Evolutionary conservation across 2,888 invertebrate genomes (phyloP).

Genomic region (Noctuana brunneofusca): DNA sequence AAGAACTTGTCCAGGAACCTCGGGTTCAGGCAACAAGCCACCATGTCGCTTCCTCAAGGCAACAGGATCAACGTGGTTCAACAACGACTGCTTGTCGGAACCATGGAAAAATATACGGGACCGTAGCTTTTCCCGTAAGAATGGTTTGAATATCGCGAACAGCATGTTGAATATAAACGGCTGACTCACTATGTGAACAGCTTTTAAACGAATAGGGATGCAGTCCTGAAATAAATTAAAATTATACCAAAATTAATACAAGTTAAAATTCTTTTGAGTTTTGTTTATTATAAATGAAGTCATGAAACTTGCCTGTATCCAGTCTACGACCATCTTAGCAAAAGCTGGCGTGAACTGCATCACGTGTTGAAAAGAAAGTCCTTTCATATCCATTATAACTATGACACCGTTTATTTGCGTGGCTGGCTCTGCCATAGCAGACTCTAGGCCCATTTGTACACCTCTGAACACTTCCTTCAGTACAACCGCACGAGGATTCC

Average conservation of each 20-base stretch:
- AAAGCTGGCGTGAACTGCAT: slow-evolving; percentile 90
- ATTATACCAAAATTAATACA: background rate
- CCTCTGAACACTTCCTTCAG: slow-evolving; percentile 87
- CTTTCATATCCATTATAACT: slow-evolving; percentile 90
- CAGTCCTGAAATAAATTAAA: slow-evolving; percentile 84
- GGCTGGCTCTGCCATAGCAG: slow-evolving; percentile 89
- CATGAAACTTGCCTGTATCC: slow-evolving; percentile 82
- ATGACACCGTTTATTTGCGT: slow-evolving; percentile 90
- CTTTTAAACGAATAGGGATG: slow-evolving; percentile 91
- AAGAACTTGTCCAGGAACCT: slow-evolving; percentile 84
- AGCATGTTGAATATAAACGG: slow-evolving; percentile 93
- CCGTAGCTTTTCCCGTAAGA: slow-evolving; percentile 91
- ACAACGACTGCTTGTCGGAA: slow-evolving; percentile 83
- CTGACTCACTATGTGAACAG: slow-evolving; percentile 94
- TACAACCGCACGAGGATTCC: slow-evolving; percentile 88
- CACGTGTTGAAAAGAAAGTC: slow-evolving; percentile 87
- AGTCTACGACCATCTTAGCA: slow-evolving; percentile 87
- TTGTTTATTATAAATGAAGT: background rate
- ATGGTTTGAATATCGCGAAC: slow-evolving; percentile 93
- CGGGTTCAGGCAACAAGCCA: slow-evolving; percentile 85
- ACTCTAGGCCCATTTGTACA: slow-evolving; percentile 86
- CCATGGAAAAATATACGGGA: slow-evolving; percentile 91
- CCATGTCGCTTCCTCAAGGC: slow-evolving; percentile 86
- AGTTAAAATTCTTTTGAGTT: background rate
- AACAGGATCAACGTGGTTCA: slow-evolving; percentile 81